These are phyloP conservation scores for Helicolenus hilgendorfi DNA, from an alignment of 2,797 vertebrate species.

Conservation along the genomic window DNA sequence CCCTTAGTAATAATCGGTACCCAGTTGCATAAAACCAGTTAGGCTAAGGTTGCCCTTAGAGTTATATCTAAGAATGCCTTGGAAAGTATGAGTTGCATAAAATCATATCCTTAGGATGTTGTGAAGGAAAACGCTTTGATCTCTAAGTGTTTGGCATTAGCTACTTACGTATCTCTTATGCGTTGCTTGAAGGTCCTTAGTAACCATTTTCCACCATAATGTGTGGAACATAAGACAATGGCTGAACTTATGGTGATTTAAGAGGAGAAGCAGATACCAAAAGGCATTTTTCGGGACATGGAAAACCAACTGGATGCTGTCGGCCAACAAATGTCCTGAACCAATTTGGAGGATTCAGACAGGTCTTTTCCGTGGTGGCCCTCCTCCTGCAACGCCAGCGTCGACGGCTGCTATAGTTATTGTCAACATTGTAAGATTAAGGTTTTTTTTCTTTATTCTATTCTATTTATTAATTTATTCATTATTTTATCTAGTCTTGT, in stretches of 20 bases:
- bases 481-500: too few species aligned
- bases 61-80: neutral
- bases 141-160: neutral
- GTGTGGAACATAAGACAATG: neutral
- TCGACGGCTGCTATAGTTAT: too few species aligned
- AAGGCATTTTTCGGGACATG: neutral
- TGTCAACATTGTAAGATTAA: too few species aligned
- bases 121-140: neutral
- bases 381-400: too few species aligned
- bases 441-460: too few species aligned
- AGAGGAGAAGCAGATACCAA: neutral
- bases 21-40: neutral
- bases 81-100: neutral
- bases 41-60: neutral
- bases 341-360: too few species aligned
- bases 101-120: neutral
- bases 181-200: too few species aligned
- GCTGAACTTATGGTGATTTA: neutral
- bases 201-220: neutral
- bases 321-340: too few species aligned
- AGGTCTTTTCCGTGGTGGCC: too few species aligned
- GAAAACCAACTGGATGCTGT: neutral
- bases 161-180: neutral
- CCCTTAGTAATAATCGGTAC: neutral
- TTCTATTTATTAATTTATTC: too few species aligned